These are phyloP conservation scores for Octonoba sinensis DNA, from an alignment of 2,888 invertebrate genomes.

Conservation along the genomic window DNA sequence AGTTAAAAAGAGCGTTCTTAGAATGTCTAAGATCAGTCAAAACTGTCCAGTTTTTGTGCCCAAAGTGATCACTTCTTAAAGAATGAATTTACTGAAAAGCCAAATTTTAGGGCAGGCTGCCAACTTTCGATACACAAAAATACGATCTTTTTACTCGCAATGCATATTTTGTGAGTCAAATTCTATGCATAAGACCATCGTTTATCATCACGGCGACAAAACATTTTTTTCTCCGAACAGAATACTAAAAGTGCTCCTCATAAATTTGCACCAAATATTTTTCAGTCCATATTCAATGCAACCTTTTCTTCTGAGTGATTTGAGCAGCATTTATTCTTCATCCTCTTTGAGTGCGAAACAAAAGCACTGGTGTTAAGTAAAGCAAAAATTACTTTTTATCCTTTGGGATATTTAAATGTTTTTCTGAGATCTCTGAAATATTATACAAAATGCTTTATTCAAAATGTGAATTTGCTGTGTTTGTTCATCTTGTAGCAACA, in stretches of 20 bases:
- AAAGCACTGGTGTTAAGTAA: background rate
- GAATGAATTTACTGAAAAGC: background rate
- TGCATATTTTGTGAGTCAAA: constrained; percentile 46
- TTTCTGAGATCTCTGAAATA: background rate
- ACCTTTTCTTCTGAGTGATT: constrained; percentile 20
- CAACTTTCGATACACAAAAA: constrained; percentile 27
- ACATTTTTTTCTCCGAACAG: constrained; percentile 45
- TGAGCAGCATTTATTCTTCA: constrained; percentile 30
- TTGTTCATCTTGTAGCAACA: background rate
- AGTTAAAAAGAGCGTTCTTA: no score
- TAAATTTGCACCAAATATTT: constrained; percentile 43
- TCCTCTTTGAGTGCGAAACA: background rate
- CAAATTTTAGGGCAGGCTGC: constrained; percentile 31
- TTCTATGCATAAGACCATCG: constrained; percentile 43
- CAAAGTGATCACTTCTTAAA: background rate
- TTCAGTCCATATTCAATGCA: constrained; percentile 30
- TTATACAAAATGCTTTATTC: no score
- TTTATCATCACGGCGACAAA: constrained; percentile 34
- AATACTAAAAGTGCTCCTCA: constrained; percentile 10
- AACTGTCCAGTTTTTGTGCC: background rate
- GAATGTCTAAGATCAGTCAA: no score
- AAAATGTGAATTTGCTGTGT: no score
- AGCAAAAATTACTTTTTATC: no score
- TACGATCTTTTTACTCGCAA: constrained; percentile 25
- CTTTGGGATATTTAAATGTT: no score